Evolutionary conservation across 2,797 vertebrate species (phyloP).

Genomic region (Macrochelys suwanniensis): DNA sequence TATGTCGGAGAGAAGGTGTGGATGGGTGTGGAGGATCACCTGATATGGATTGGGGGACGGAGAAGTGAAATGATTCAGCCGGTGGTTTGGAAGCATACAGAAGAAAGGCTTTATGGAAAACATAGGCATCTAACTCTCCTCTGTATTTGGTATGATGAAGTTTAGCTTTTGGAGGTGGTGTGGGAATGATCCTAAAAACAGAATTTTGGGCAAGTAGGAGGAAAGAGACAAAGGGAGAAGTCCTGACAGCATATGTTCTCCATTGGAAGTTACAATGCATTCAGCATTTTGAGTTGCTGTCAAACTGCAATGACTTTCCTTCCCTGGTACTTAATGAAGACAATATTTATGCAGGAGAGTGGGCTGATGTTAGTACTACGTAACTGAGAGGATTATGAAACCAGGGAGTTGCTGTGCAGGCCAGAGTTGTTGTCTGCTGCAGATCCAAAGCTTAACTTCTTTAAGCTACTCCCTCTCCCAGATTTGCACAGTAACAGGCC

Average conservation of each 20-base stretch:
- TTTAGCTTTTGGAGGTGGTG: not conserved
- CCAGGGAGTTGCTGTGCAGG: not conserved
- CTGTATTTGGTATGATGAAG: not conserved
- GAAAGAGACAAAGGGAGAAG: not conserved
- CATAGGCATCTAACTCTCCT: not conserved
- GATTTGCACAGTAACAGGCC: not conserved
- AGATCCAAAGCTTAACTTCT: not conserved
- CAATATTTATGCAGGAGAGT: fast-evolving
- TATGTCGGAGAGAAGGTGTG: not conserved
- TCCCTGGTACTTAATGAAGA: not conserved
- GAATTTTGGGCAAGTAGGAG: slow-evolving; percentile 1
- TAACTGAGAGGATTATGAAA: fast-evolving
- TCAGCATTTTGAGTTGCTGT: not conserved
- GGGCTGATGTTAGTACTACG: not conserved
- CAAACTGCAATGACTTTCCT: not conserved
- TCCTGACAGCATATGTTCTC: not conserved
- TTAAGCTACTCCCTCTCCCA: fast-evolving
- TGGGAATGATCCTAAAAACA: not conserved
- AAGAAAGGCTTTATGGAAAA: not conserved
- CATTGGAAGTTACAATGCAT: not conserved
- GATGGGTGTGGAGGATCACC: not conserved
- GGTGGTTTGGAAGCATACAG: not conserved
- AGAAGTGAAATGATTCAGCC: not conserved
- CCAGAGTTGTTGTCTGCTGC: not conserved
- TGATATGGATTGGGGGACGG: not conserved